Conservation (phyloP, 37 sponge, comb jelly and placozoan species). For the Diacarnus erythraeanus region DNA sequence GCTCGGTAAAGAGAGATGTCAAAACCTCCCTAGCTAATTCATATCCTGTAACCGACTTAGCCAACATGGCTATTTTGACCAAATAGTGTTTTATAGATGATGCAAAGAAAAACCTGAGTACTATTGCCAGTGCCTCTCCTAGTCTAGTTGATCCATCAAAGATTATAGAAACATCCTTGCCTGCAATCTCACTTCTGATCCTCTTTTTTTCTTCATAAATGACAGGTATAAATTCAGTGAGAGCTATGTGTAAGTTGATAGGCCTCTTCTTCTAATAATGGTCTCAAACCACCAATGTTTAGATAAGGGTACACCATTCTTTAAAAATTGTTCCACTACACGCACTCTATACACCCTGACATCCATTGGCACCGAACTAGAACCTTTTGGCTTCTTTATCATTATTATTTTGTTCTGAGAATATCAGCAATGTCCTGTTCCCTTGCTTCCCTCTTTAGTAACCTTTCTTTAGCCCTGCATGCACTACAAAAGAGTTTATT, state of each 20-base stretch:
- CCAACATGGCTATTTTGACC: slow-evolving; percentile 23
- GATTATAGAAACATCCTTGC: slow-evolving; percentile 39
- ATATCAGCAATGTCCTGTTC: too few relatives aligned
- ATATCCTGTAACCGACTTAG: too few relatives aligned
- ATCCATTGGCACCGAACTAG: slow-evolving; percentile 9
- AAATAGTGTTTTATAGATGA: slow-evolving; percentile 30
- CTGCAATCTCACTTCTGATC: slow-evolving; percentile 31
- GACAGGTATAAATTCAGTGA: slow-evolving; percentile 14
- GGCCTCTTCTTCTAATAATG: slow-evolving; percentile 16
- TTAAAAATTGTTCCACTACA: slow-evolving; percentile 28
- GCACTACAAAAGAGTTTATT: too few relatives aligned
- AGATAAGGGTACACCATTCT: slow-evolving; percentile 19
- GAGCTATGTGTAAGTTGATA: slow-evolving; percentile 18
- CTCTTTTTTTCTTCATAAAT: slow-evolving; percentile 6
- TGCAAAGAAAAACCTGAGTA: slow-evolving; percentile 28
- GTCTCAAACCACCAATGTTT: slow-evolving; percentile 9
- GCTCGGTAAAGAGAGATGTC: too few relatives aligned
- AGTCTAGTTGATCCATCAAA: slow-evolving; percentile 60
- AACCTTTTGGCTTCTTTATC: slow-evolving; percentile 20
- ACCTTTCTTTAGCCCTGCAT: too few relatives aligned
- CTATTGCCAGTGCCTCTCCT: slow-evolving; percentile 48
- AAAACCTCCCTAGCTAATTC: too few relatives aligned
- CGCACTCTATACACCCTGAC: slow-evolving; percentile 13
- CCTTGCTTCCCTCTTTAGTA: too few relatives aligned
- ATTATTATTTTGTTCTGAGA: too few relatives aligned